Evolutionary conservation across 2,888 invertebrate genomes (phyloP).

Genomic region (Argyresthia albistria): DNA sequence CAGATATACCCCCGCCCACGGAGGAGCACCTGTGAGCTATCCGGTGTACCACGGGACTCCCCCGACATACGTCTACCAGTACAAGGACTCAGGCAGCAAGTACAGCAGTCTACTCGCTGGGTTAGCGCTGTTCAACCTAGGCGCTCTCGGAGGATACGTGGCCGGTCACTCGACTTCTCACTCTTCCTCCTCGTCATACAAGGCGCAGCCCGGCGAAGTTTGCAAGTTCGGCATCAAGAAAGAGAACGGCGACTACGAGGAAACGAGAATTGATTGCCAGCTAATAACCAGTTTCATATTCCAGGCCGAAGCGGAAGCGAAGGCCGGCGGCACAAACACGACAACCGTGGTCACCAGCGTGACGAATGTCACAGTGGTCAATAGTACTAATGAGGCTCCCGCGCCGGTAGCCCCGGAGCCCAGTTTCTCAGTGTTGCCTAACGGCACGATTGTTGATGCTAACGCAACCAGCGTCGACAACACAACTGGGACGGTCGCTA

Average conservation of each 20-base stretch:
- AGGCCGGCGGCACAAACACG: conserved; percentile 23
- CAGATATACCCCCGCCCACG: conserved; percentile 35
- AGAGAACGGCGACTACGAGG: conserved; percentile 55
- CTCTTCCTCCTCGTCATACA: conserved; percentile 23
- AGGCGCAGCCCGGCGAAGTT: conserved; percentile 40
- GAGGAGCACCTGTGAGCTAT: conserved; percentile 33
- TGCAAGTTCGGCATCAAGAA: conserved; percentile 54
- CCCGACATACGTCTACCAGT: conserved; percentile 52
- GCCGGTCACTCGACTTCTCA: conserved; percentile 18
- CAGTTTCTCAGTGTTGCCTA: conserved; percentile 35
- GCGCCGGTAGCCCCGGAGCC: conserved; percentile 9
- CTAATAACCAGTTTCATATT: conserved; percentile 52
- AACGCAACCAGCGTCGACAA: conserved; percentile 18
- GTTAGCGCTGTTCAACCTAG: conserved; percentile 51
- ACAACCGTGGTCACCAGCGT: conserved; percentile 36
- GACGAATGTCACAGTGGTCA: conserved; percentile 46
- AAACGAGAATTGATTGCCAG: conserved; percentile 54
- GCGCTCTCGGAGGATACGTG: conserved; percentile 32
- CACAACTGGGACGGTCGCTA: background rate
- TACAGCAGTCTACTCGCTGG: conserved; percentile 53
- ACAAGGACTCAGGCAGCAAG: conserved; percentile 55
- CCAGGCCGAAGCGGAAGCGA: conserved; percentile 26
- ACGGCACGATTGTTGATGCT: conserved; percentile 44
- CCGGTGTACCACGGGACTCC: conserved; percentile 51
- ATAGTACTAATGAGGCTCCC: conserved; percentile 19